Percentiles rank a stretch among this genome's conserved stretches.
phyloP scores from a whole-genome alignment of 2,797 vertebrate species.

The Sebastes aleutianus region DNA sequence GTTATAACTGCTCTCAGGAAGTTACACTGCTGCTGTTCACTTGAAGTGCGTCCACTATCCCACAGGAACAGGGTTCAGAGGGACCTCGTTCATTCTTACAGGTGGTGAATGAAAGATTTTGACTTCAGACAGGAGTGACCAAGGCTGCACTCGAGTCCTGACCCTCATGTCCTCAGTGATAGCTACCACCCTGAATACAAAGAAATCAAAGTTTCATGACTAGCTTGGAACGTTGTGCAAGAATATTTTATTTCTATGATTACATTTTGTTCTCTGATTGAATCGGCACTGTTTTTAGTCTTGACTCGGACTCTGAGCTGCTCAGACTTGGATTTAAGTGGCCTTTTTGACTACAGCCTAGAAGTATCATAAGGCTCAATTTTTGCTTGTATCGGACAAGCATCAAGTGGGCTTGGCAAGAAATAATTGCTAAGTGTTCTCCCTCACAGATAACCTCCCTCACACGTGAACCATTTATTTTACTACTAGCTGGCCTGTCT shows the following conservation, averaged over 20 bases:
- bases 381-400: background rate
- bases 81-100: background rate
- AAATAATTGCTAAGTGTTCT: background rate
- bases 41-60: constrained; percentile 9
- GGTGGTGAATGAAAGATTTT: background rate
- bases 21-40: constrained; percentile 18
- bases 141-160: background rate
- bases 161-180: background rate
- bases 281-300: background rate
- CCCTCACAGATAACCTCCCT: background rate
- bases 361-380: background rate
- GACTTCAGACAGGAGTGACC: background rate
- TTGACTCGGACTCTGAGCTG: background rate
- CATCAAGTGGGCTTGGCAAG: background rate
- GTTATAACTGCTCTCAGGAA: constrained; percentile 44
- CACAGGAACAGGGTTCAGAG: background rate
- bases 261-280: background rate
- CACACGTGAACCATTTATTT: background rate
- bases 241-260: background rate
- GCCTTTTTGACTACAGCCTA: background rate
- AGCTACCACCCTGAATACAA: background rate
- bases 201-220: background rate
- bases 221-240: background rate
- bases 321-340: background rate
- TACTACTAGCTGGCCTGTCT: background rate